These are phyloP conservation scores for Acestrorhynchus altus DNA, from an alignment of 2,797 vertebrate genomes.

Conservation along the genomic window DNA sequence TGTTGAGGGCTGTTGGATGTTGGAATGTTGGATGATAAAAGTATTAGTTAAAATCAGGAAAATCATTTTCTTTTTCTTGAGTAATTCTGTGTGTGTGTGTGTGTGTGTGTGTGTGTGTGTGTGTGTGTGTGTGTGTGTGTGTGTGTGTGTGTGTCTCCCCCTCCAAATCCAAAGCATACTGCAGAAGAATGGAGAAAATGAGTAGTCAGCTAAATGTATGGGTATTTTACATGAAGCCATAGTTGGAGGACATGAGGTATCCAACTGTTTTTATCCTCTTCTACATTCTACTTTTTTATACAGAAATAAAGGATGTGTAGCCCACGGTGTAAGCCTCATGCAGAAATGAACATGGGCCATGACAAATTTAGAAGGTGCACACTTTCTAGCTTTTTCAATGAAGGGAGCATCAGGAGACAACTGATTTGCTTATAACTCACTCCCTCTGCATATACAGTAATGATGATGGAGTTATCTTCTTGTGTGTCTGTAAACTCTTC, in stretches of 20 bases:
- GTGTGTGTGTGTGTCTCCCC: constrained; percentile 39
- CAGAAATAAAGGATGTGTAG: not conserved
- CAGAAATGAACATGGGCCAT: not conserved
- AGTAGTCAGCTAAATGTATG: constrained; percentile 63
- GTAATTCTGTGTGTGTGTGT: too few species aligned
- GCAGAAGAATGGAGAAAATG: constrained; percentile 46
- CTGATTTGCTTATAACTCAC: not conserved
- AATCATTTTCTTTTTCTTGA: constrained; percentile 53
- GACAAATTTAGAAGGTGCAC: constrained; percentile 32
- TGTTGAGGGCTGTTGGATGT: constrained; percentile 26
- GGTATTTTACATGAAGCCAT: constrained; percentile 41
- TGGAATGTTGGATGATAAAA: constrained; percentile 56
- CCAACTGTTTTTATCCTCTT: not conserved
- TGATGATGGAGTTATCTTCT: constrained; percentile 21
- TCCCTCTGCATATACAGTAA: constrained; percentile 9
- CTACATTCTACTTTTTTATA: not conserved
- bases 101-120: too few species aligned
- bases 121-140: too few species aligned
- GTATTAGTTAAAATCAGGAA: constrained; percentile 53
- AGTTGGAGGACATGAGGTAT: constrained; percentile 47
- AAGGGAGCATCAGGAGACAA: not conserved
- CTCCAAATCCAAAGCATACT: constrained; percentile 46
- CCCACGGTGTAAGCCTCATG: not conserved
- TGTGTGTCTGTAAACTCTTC: not conserved
- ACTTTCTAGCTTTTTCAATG: constrained; percentile 20